Conservation (phyloP, 1,140 invertebrate genomes). For the Cylas formicarius region DNA sequence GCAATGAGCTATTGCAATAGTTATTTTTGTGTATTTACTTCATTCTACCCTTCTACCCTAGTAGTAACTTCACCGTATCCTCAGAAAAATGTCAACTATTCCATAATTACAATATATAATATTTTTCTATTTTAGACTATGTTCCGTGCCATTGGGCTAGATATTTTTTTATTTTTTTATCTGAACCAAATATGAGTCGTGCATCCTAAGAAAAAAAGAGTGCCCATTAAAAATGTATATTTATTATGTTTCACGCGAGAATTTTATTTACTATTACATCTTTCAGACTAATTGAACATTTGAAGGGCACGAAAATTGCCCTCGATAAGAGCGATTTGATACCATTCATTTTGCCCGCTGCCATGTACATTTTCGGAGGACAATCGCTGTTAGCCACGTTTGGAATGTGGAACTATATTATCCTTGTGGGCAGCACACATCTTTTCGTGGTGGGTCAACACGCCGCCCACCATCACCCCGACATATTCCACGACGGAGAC, state of each 20-base stretch:
- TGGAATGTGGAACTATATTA: conserved; percentile 53
- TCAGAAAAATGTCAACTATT: no score
- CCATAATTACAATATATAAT: no score
- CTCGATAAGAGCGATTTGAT: conserved; percentile 40
- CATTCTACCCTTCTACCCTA: no score
- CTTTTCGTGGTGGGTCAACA: conserved; percentile 64
- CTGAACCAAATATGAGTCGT: no score
- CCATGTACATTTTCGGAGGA: conserved; percentile 46
- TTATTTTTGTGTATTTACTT: no score
- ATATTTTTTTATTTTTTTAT: no score
- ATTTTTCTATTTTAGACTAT: no score
- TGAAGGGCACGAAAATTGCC: conserved; percentile 12
- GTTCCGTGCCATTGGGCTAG: no score
- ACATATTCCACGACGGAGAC: conserved; percentile 79
- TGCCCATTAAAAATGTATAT: neutral
- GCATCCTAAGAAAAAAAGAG: no score
- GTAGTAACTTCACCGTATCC: no score
- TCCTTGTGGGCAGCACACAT: conserved; percentile 51
- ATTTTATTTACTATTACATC: neutral
- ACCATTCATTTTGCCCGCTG: conserved; percentile 47
- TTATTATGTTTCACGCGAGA: no score
- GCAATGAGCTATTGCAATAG: no score
- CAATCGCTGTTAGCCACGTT: conserved; percentile 38
- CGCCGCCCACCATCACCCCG: conserved; percentile 76
- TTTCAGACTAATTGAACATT: conserved; percentile 16